Conservation (phyloP, 2,797 vertebrate species). For the Astyanax mexicanus region DNA sequence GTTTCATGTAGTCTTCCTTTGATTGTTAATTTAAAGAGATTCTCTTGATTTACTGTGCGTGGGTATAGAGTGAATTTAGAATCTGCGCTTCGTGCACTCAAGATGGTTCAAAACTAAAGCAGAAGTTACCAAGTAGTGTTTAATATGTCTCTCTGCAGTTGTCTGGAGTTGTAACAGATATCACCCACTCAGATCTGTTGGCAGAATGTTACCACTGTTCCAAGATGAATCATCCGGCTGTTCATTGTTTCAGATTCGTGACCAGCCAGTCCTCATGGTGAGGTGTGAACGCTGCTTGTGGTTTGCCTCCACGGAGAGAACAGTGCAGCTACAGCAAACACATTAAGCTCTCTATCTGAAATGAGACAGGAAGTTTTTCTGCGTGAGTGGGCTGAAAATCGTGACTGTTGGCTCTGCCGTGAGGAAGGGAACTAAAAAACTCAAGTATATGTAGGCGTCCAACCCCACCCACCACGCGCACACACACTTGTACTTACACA, state of each 20-base stretch:
- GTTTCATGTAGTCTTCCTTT: background rate
- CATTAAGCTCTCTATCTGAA: conserved; percentile 43
- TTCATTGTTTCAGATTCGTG: conserved; percentile 51
- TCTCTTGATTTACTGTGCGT: background rate
- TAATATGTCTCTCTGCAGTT: conserved; percentile 48
- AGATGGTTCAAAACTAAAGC: conserved; percentile 40
- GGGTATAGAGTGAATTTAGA: background rate
- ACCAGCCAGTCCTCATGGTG: conserved; percentile 44
- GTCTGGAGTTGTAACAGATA: conserved; percentile 47
- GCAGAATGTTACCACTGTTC: conserved; percentile 43
- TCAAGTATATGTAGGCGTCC: conserved; percentile 54
- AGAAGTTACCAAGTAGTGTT: conserved; percentile 49
- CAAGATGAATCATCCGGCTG: conserved; percentile 48
- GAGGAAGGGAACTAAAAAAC: conserved; percentile 43
- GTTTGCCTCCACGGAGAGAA: conserved; percentile 36
- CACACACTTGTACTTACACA: no score
- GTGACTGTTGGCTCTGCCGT: conserved; percentile 56
- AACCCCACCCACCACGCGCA: background rate
- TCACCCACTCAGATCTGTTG: conserved; percentile 52
- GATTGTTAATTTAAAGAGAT: background rate
- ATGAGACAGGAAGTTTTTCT: conserved; percentile 51
- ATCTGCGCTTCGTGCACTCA: conserved; percentile 9
- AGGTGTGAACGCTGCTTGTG: conserved; percentile 30
- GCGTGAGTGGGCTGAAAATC: conserved; percentile 57
- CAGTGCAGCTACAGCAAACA: conserved; percentile 29